Conservation (phyloP, 2,888 invertebrate genomes). For the Drosophila maculinotata region DNA sequence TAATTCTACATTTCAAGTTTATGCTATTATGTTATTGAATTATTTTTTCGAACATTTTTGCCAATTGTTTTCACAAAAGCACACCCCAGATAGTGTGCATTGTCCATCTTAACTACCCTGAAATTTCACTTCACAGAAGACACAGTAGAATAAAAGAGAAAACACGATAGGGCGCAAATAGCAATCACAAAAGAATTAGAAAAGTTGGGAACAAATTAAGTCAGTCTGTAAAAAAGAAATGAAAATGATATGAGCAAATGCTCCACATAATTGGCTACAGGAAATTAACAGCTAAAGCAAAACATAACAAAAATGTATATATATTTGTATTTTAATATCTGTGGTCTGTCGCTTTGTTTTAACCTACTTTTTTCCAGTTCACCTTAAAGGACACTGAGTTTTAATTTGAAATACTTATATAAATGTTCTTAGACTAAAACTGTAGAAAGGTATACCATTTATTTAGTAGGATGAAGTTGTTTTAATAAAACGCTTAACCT, state of each 20-base stretch:
- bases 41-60: too few relatives aligned
- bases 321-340: conserved; percentile 6
- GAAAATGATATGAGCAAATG: conserved; percentile 47
- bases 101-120: conserved; percentile 25
- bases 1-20: too few relatives aligned
- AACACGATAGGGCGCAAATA: conserved; percentile 62
- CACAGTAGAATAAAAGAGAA: conserved; percentile 22
- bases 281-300: conserved; percentile 36
- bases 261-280: conserved; percentile 58
- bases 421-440: conserved; percentile 13
- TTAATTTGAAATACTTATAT: not conserved
- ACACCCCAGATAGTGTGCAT: conserved; percentile 14
- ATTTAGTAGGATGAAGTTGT: conserved; percentile 6
- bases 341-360: not conserved
- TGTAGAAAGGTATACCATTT: too few relatives aligned
- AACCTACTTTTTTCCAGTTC: not conserved
- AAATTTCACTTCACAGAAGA: conserved; percentile 24
- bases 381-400: not conserved
- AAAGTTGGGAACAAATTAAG: conserved; percentile 62
- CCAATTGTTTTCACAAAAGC: conserved; percentile 25
- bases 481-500: conserved; percentile 35
- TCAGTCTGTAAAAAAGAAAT: conserved; percentile 47
- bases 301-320: not conserved
- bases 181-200: conserved; percentile 72
- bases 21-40: too few relatives aligned